Evolutionary conservation across 2,797 vertebrate species (phyloP).

Genomic region (Squalus acanthias): DNA sequence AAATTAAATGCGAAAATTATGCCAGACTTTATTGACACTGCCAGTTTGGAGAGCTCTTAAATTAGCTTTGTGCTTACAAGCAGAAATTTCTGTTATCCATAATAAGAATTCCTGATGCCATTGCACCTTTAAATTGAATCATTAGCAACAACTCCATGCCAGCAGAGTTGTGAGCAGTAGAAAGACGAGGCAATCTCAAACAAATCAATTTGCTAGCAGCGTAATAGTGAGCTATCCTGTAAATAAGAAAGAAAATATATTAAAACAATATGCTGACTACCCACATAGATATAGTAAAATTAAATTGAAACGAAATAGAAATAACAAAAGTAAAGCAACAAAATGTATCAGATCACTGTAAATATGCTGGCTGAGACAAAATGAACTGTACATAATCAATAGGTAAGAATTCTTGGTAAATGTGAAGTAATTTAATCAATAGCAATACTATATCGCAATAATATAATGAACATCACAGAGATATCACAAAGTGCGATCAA

Average conservation of each 20-base stretch:
- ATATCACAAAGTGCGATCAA: not conserved
- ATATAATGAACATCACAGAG: not conserved
- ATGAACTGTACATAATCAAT: not conserved
- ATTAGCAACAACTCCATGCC: not conserved
- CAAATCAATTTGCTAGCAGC: conserved; percentile 19
- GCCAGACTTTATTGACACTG: not conserved
- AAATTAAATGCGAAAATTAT: not conserved
- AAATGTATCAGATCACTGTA: not conserved
- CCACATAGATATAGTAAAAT: not conserved
- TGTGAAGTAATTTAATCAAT: not conserved
- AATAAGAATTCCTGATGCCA: not conserved
- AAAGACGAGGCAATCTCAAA: not conserved
- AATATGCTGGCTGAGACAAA: not conserved
- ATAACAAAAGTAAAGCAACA: not conserved
- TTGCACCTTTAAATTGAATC: conserved; percentile 23
- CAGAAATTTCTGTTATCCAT: not conserved
- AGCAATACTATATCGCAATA: not conserved
- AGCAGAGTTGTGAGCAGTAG: not conserved
- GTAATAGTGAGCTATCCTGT: not conserved
- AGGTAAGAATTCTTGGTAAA: not conserved
- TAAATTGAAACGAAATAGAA: not conserved
- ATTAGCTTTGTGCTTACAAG: not conserved
- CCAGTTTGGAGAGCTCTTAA: not conserved
- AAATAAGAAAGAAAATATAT: not conserved
- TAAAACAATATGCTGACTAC: conserved; percentile 5